Evolutionary conservation across 2,797 vertebrate genomes (phyloP), one percentile per base, ranked within the genome.

Genomic region (Periparus ater): DNA sequence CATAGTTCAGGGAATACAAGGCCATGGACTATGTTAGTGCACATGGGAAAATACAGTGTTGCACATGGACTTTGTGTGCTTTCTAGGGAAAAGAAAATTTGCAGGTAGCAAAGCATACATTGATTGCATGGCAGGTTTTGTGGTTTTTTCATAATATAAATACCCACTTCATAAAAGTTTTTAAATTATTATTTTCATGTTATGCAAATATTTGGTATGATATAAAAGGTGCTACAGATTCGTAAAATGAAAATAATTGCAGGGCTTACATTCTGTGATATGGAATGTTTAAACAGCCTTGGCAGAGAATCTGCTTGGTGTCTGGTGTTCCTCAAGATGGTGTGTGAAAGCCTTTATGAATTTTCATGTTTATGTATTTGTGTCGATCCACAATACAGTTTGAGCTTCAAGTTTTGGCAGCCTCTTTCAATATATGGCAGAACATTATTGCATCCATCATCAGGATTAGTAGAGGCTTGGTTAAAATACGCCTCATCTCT

Each of bases 21-120:
- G 16, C 22, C 38, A 27, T 45, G 58, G 23, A 55, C 14, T 53
- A 22, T 61, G 53, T 54, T 68, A n/a, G 36, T 6, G 22, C 26
- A 5, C 7, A 12, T 2, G 8, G 50, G 54, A 63, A 83, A 57
- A 45, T 7, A 32, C 11, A 50, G 5, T 0, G 0, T 32, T 7
- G 3, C n/a, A 29, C 20, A 3, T 19, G 13, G 15, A 42, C 11
- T 44, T 34, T 7, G 14, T 57, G 1, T 72, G 32, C 30, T 60
- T 81, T 40, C 32, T 38, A 47, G 51, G 29, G 50, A 75, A 44
- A 58, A 84, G n/a, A 34, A 68, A 34, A 40, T 30, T 25, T 63
- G 18, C 63, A 72, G 18, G 17, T 68, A 83, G 68, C 29, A 45
- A 54, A 79, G 12, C 22, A 3, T 47, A 12, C 2, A 2, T 17